Conservation (phyloP, 2,113 vertebrate genomes). For the Gnathonemus echidnorhynchus region DNA sequence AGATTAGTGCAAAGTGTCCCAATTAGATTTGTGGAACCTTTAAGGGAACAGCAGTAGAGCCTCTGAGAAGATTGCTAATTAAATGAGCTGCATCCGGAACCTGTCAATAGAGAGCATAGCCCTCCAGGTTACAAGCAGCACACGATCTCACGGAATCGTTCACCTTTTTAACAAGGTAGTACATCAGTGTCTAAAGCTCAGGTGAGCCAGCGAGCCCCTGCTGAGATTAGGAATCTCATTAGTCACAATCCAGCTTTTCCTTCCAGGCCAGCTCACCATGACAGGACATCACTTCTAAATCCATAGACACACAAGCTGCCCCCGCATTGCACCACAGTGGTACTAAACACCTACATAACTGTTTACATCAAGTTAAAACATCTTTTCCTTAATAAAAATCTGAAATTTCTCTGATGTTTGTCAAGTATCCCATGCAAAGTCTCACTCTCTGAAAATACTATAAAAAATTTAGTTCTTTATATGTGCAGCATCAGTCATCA, state of each 20-base stretch:
- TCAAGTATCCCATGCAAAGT: neutral
- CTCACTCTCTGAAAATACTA: neutral
- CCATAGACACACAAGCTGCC: neutral
- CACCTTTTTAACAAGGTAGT: neutral
- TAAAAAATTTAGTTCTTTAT: neutral
- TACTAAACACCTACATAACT: neutral
- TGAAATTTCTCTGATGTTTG: neutral
- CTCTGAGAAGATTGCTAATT: constrained; percentile 33
- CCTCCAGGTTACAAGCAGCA: neutral
- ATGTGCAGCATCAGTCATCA: neutral
- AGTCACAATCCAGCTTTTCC: neutral
- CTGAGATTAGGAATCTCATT: neutral
- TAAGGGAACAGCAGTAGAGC: constrained; percentile 24
- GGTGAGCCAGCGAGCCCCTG: neutral
- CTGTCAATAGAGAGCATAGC: constrained; percentile 15
- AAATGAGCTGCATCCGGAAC: constrained; percentile 17
- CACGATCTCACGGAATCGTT: neutral
- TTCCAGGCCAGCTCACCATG: neutral
- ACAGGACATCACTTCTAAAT: neutral
- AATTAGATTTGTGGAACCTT: constrained; percentile 34
- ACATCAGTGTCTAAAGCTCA: neutral
- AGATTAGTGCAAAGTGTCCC: constrained; percentile 30
- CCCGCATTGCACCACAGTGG: neutral
- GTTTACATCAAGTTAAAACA: neutral
- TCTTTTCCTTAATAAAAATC: neutral